Conservation (phyloP, 2,113 vertebrate species). For the Nothoprocta pentlandii region DNA sequence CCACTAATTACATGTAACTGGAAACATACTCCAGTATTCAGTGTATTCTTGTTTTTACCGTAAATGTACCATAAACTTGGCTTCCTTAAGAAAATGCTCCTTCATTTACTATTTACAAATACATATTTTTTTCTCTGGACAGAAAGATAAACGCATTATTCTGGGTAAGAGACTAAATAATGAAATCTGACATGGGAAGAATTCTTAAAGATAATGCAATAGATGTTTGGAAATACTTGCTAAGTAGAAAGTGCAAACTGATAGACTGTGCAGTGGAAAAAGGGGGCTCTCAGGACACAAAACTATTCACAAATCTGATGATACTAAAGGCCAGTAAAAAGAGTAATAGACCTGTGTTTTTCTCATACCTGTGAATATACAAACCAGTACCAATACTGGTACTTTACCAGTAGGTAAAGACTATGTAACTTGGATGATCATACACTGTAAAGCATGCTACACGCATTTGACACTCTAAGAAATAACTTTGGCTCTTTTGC, state of each 20-base stretch:
- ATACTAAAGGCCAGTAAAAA: background rate
- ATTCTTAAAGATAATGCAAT: background rate
- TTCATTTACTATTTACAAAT: background rate
- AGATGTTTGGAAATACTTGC: background rate
- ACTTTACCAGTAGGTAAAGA: background rate
- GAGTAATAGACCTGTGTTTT: background rate
- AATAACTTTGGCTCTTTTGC: background rate
- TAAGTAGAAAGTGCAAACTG: background rate
- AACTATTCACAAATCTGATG: background rate
- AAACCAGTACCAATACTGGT: background rate
- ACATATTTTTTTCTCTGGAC: background rate
- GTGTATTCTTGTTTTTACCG: background rate
- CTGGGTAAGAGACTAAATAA: background rate
- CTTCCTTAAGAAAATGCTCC: background rate
- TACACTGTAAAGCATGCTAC: background rate
- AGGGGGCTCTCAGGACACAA: background rate
- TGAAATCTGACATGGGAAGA: accelerated
- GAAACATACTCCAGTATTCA: background rate
- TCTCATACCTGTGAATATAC: background rate
- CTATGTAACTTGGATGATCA: background rate
- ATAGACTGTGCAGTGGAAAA: accelerated
- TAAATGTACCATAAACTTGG: background rate
- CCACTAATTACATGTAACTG: conserved; percentile 74
- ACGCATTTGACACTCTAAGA: background rate
- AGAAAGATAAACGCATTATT: background rate